Base-by-base conservation (phyloP, 2,888 invertebrate species). In the Desoria tigrina region DNA sequence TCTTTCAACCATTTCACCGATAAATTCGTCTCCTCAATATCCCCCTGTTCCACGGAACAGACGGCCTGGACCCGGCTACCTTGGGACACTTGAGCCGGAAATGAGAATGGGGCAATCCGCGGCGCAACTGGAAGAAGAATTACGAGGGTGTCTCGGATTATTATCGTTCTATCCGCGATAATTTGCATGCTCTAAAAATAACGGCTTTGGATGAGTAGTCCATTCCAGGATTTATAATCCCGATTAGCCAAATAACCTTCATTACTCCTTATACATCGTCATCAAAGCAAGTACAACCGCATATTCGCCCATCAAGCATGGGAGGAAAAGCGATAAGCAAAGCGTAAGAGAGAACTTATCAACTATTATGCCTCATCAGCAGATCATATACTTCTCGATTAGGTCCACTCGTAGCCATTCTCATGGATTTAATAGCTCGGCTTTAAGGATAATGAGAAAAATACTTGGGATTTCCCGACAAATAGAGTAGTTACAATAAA, bases 41-140 rank as follows among this genome's bases (percentile, higher is more conserved):
- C 85, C 45, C 85, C 83, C 68, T 82, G 80, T 76, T 81, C 81
- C 68, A 83, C 81, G 54, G 81, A 81, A 77, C 84, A 83, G 65
- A 82, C 81, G 59, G 83, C 81, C 76, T 82, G 82, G 26, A 83
- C 80, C 66, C 83, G 78, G 55, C 80, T 79, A 27, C 82, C 82
- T 66, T 80, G 80, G 68, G 81, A 81, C 71, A 82, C 79, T 78
- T 80, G 80, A 69, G 77, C 79, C 63, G 81, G 81, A 76, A 83
- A 81, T 77, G 79, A 80, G 80, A 83, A 83, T 74, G 82, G 81
- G 77, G 81, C 81, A 78, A 83, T 82, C 80, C 80, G 81, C 72
- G 83, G 83, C 69, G 83, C 83, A 78, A 83, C 83, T 83, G 81
- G 66, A 81, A 81, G 77, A 60, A 16, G 16, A n/a, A n/a, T n/a